Percentiles rank a stretch among this genome's conserved stretches.
Evolutionary conservation across 2,888 invertebrate species (phyloP).

Genomic region (Erebia aethiops): DNA sequence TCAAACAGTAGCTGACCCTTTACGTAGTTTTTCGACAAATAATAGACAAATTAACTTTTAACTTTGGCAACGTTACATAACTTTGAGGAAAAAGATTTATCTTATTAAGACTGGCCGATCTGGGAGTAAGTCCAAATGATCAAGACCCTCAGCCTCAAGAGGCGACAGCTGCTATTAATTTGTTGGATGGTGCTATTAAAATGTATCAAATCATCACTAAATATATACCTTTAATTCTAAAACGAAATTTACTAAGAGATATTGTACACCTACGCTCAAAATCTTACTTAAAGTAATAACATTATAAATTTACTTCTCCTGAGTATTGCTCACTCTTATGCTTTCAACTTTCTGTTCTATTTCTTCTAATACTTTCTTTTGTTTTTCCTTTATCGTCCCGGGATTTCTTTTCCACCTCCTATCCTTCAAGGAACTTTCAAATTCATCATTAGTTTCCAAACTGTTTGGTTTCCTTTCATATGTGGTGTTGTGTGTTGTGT

Average conservation of each 20-base stretch:
- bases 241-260: not conserved
- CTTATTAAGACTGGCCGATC: too few species aligned
- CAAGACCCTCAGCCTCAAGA: too few species aligned
- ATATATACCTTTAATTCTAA: conserved; percentile 8
- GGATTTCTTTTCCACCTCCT: conserved; percentile 35
- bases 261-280: conserved; percentile 12
- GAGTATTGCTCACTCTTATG: conserved; percentile 25
- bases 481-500: conserved; percentile 31
- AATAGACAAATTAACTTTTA: too few species aligned
- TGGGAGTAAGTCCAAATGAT: too few species aligned
- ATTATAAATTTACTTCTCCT: conserved; percentile 12
- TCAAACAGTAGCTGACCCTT: too few species aligned
- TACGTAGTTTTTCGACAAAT: too few species aligned
- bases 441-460: conserved; percentile 16
- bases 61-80: too few species aligned
- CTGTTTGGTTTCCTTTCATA: conserved; percentile 18
- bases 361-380: conserved; percentile 37
- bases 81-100: too few species aligned
- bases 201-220: not conserved
- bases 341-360: conserved; percentile 34
- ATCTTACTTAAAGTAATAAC: conserved; percentile 3
- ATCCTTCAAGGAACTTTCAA: conserved; percentile 19
- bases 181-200: not conserved
- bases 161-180: not conserved
- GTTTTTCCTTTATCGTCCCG: conserved; percentile 31